Evolutionary conservation across 2,797 vertebrate species (phyloP).

Genomic region (Danio kyathit): DNA sequence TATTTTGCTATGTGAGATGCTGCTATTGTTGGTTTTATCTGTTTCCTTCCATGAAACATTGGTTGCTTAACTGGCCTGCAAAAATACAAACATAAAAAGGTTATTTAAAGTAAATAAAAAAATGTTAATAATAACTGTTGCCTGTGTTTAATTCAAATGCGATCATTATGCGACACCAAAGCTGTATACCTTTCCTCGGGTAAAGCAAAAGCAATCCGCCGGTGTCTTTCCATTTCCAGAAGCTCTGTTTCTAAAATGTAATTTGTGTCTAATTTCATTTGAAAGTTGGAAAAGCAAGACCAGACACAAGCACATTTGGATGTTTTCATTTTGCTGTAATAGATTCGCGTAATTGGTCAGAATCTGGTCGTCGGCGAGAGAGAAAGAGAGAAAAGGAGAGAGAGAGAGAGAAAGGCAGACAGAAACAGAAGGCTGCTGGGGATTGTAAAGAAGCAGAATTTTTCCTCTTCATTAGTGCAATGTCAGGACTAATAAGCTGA

Average conservation of each 20-base stretch:
- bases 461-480: slow-evolving; percentile 46
- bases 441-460: slow-evolving; percentile 33
- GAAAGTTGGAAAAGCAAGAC: slow-evolving; percentile 43
- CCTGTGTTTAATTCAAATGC: not conserved
- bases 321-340: slow-evolving; percentile 47
- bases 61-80: too few relatives aligned
- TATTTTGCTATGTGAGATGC: too few relatives aligned
- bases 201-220: slow-evolving; percentile 1
- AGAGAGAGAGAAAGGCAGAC: not conserved
- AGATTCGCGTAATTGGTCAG: slow-evolving; percentile 45
- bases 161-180: slow-evolving; percentile 11
- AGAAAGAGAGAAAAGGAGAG: not conserved
- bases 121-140: slow-evolving; percentile 19
- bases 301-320: slow-evolving; percentile 38
- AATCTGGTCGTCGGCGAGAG: not conserved
- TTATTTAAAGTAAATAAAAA: slow-evolving; percentile 1
- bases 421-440: not conserved
- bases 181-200: not conserved
- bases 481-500: slow-evolving; percentile 49
- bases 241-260: slow-evolving; percentile 48
- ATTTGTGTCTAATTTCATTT: slow-evolving; percentile 51
- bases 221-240: slow-evolving; percentile 21
- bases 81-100: not conserved
- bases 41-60: too few relatives aligned
- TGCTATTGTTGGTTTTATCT: too few relatives aligned